These are phyloP conservation scores for Grapholita molesta DNA, from an alignment of 1,140 invertebrate species.

Conservation along the genomic window DNA sequence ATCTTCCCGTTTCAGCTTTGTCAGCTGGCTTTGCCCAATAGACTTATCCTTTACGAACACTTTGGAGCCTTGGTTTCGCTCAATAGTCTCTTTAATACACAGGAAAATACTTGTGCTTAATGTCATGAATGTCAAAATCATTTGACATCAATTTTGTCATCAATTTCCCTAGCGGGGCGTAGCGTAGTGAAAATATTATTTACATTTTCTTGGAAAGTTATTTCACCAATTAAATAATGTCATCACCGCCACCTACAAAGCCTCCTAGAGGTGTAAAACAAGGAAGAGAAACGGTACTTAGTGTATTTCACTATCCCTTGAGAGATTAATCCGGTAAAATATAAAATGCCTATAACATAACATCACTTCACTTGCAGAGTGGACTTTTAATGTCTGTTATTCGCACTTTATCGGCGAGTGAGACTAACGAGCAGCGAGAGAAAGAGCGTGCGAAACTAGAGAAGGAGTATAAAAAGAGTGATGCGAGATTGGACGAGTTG, in stretches of 20 bases:
- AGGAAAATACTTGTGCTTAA: too few species aligned
- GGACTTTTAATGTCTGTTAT: conserved; percentile 96
- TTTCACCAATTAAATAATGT: conserved; percentile 38
- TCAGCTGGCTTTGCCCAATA: too few species aligned
- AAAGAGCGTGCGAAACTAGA: conserved; percentile 96
- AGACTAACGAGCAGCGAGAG: conserved; percentile 96
- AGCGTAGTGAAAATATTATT: not conserved
- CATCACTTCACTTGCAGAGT: conserved; percentile 80
- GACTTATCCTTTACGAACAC: too few species aligned
- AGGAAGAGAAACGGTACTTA: conserved; percentile 86
- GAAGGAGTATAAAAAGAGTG: conserved; percentile 94
- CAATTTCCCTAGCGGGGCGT: too few species aligned
- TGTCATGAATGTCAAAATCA: not conserved
- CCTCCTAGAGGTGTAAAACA: conserved; percentile 89
- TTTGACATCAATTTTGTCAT: not conserved
- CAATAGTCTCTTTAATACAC: too few species aligned
- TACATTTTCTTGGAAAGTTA: not conserved
- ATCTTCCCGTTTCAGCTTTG: too few species aligned
- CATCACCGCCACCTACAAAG: conserved; percentile 84
- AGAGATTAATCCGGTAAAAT: conserved; percentile 6
- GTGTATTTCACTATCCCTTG: not conserved
- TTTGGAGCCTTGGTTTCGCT: too few species aligned
- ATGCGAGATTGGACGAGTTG: conserved; percentile 91
- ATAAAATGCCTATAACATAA: too few species aligned
- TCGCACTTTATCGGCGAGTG: conserved; percentile 92